phyloP scores from a whole-genome alignment of 1,140 invertebrate genomes.

The Scylla paramamosain region DNA sequence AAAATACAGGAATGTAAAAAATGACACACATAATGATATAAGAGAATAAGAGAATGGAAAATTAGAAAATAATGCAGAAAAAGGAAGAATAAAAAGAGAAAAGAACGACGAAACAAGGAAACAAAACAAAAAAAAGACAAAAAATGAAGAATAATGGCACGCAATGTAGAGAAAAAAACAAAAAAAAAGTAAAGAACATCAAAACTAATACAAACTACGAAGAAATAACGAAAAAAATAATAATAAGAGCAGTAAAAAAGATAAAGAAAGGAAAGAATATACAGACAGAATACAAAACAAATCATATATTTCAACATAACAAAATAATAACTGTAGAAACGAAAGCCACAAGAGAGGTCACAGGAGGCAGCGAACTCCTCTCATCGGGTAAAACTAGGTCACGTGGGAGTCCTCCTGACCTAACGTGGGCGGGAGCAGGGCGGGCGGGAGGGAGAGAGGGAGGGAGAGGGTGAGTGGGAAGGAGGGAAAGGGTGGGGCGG shows the following conservation, averaged over 20 bases:
- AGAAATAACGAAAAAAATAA: too few species aligned
- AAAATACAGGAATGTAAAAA: too few species aligned
- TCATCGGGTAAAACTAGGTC: background rate
- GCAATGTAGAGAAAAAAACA: too few species aligned
- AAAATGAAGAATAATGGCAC: too few species aligned
- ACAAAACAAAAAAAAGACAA: too few species aligned
- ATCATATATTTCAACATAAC: too few species aligned
- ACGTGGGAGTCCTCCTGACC: background rate
- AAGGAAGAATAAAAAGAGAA: background rate
- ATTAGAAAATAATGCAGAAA: background rate
- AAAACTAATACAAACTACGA: too few species aligned
- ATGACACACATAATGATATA: background rate
- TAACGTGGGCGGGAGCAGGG: background rate
- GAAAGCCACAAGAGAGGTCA: background rate
- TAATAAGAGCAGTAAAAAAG: background rate
- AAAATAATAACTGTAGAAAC: too few species aligned
- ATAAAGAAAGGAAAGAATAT: background rate
- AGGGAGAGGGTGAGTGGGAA: background rate
- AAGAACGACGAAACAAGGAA: background rate
- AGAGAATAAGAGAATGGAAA: background rate
- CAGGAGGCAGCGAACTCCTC: background rate
- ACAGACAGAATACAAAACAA: background rate
- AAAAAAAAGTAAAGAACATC: too few species aligned
- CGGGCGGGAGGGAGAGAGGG: background rate
- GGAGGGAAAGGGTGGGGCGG: background rate